Percentiles rank a stretch among this genome's conserved stretches.
phyloP scores from a whole-genome alignment of 2,797 vertebrate species.

The Phrynocephalus guinanensis region DNA sequence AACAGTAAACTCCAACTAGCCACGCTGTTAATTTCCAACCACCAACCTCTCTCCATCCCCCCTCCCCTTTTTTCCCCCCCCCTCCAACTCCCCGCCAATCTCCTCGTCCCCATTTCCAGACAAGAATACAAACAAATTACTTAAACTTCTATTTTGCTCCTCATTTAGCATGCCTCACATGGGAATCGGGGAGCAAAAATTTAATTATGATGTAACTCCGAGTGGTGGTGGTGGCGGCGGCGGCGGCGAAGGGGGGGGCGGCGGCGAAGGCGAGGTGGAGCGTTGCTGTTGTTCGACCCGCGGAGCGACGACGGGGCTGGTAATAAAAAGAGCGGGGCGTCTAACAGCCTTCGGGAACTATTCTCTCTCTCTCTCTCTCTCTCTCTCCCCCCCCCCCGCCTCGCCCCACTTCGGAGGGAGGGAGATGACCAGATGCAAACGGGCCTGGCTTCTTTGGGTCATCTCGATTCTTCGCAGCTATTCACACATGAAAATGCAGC shows the following conservation, averaged over 20 bases:
- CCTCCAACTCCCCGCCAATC: constrained; percentile 40
- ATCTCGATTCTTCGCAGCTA: constrained; percentile 69
- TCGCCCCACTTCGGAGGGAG: constrained; percentile 14
- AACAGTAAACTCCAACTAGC: constrained; percentile 82
- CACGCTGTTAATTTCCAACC: constrained; percentile 82
- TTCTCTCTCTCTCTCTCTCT: too few relatives aligned
- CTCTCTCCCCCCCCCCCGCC: too few relatives aligned
- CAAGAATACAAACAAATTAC: constrained; percentile 87
- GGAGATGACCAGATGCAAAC: constrained; percentile 40
- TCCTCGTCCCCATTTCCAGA: constrained; percentile 64
- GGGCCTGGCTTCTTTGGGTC: constrained; percentile 73
- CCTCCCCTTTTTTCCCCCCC: constrained; percentile 35
- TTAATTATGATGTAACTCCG: constrained; percentile 77
- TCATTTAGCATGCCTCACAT: constrained; percentile 77
- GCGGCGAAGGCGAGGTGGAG: constrained; percentile 31
- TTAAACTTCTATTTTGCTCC: constrained; percentile 82
- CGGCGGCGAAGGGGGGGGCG: background rate
- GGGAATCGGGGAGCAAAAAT: constrained; percentile 75
- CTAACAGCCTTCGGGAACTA: too few relatives aligned
- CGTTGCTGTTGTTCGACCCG: background rate
- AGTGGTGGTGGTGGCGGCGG: constrained; percentile 34
- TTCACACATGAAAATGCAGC: constrained; percentile 75
- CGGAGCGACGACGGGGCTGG: background rate
- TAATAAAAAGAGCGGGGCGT: too few relatives aligned
- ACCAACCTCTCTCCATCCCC: constrained; percentile 15